These are phyloP conservation scores for Rhyacophila evoluta DNA, from an alignment of 2,888 invertebrate species.

Conservation along the genomic window DNA sequence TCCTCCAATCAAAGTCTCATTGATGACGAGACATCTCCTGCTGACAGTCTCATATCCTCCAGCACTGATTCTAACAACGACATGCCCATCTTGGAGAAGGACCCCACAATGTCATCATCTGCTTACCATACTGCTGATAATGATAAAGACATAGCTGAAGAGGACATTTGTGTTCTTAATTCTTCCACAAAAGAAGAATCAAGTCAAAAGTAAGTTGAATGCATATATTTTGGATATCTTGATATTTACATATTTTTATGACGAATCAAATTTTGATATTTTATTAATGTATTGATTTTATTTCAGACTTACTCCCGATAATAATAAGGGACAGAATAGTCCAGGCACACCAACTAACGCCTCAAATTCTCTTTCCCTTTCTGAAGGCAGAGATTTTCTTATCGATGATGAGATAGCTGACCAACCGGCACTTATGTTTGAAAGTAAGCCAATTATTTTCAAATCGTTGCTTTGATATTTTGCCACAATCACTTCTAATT, in stretches of 20 bases:
- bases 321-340: constrained; percentile 60
- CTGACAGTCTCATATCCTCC: constrained; percentile 79
- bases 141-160: constrained; percentile 41
- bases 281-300: neutral
- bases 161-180: constrained; percentile 46
- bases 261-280: too few species aligned
- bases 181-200: constrained; percentile 41
- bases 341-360: constrained; percentile 85
- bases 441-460: constrained; percentile 66
- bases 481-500: neutral
- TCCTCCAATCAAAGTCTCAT: constrained; percentile 77
- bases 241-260: too few species aligned
- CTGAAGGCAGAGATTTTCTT: constrained; percentile 84
- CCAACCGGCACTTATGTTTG: constrained; percentile 86
- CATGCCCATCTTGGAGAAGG: constrained; percentile 64
- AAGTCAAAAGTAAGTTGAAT: constrained; percentile 57
- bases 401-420: constrained; percentile 93
- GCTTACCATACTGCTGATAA: constrained; percentile 64
- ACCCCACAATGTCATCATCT: constrained; percentile 63
- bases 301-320: constrained; percentile 48
- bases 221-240: too few species aligned
- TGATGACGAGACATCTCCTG: constrained; percentile 87
- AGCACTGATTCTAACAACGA: constrained; percentile 74
- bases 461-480: neutral
- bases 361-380: constrained; percentile 83